These are phyloP conservation scores for Babylonia areolata DNA, from an alignment of 1,140 invertebrate genomes.

Conservation along the genomic window DNA sequence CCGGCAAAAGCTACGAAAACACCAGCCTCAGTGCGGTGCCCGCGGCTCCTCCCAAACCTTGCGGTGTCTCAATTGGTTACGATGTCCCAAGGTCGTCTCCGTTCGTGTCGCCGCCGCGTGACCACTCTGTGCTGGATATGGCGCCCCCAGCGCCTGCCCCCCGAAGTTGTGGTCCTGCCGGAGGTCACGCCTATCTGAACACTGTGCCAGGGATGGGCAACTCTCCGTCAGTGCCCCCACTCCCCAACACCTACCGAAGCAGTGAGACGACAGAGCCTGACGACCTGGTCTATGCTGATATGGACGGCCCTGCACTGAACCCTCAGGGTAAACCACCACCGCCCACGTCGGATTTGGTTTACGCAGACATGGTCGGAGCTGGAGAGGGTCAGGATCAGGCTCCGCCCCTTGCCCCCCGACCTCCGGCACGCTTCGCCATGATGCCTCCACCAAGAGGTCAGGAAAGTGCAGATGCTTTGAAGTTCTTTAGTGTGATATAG, in stretches of 20 bases:
- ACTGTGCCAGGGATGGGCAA: slow-evolving; percentile 28
- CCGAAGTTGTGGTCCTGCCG: neutral
- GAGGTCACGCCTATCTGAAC: slow-evolving; percentile 41
- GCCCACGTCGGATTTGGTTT: neutral
- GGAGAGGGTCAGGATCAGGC: slow-evolving; percentile 19
- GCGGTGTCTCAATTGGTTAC: slow-evolving; percentile 38
- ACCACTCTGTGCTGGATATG: neutral
- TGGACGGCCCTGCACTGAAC: slow-evolving; percentile 7
- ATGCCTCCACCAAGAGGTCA: neutral
- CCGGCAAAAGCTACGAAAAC: slow-evolving; percentile 46
- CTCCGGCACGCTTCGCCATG: slow-evolving; percentile 26
- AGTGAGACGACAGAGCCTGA: neutral
- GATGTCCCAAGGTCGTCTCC: slow-evolving; percentile 50
- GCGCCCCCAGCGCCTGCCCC: slow-evolving; percentile 3
- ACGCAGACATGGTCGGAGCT: neutral
- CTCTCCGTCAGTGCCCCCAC: neutral
- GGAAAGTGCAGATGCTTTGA: neutral
- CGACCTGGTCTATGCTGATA: neutral
- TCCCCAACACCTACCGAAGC: slow-evolving; percentile 15
- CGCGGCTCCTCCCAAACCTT: slow-evolving; percentile 42
- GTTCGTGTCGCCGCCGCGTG: slow-evolving; percentile 14
- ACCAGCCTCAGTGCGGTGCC: slow-evolving; percentile 46
- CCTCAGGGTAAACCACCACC: neutral
- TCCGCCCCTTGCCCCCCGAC: slow-evolving; percentile 35
- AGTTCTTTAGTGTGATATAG: neutral